Conservation (phyloP, 2,113 vertebrate species). For the Numida meleagris region DNA sequence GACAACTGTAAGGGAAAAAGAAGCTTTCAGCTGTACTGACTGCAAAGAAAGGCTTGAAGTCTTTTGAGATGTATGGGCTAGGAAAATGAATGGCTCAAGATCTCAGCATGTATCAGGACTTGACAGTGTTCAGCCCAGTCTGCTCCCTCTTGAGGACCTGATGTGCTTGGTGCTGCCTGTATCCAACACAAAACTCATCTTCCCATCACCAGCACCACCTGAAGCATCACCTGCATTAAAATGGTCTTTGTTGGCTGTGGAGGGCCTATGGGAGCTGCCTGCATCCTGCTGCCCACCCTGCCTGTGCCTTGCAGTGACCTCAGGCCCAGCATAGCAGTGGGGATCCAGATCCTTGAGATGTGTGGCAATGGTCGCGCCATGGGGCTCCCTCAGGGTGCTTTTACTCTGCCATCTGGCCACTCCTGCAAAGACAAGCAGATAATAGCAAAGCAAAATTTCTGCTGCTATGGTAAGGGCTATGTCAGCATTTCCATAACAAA, state of each 20-base stretch:
- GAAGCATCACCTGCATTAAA: background rate
- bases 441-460: background rate
- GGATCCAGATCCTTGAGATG: background rate
- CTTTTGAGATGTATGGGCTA: background rate
- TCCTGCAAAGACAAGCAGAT: background rate
- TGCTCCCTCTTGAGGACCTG: background rate
- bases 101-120: background rate
- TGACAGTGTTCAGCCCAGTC: accelerated
- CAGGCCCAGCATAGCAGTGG: accelerated
- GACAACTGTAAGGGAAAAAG: background rate
- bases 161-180: background rate
- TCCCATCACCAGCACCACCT: background rate
- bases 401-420: background rate
- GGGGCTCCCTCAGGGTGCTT: accelerated
- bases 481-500: background rate
- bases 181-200: background rate
- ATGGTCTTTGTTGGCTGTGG: too few relatives aligned
- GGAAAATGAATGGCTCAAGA: background rate
- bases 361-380: accelerated
- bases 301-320: accelerated
- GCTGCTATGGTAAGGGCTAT: background rate
- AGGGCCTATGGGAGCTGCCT: background rate
- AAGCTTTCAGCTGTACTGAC: background rate
- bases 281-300: background rate
- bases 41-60: background rate